These are phyloP conservation scores for Neomonachus schauinslandi DNA, from an alignment of 2,113 vertebrate genomes.

Conservation along the genomic window DNA sequence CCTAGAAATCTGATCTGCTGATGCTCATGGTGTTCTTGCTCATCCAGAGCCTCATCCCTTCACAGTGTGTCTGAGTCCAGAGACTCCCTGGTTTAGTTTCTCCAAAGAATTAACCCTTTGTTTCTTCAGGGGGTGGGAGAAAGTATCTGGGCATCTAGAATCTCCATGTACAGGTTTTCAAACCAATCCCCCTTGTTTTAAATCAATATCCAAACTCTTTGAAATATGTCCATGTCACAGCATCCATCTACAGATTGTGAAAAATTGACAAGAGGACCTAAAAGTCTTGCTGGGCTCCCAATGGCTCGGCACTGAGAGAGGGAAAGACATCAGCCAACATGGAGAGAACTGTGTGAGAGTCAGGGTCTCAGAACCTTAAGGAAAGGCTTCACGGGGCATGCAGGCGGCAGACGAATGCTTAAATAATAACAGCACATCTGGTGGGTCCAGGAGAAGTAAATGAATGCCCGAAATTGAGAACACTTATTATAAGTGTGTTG, in stretches of 20 bases:
- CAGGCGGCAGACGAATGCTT: background rate
- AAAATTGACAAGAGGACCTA: background rate
- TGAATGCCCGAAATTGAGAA: background rate
- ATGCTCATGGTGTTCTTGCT: background rate
- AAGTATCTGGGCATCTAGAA: background rate
- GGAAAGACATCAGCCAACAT: background rate
- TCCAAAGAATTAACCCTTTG: background rate
- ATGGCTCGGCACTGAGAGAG: background rate
- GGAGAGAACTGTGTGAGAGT: too few relatives aligned
- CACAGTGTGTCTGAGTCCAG: background rate
- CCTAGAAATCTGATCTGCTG: rapidly evolving
- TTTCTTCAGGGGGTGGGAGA: background rate
- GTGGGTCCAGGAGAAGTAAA: background rate
- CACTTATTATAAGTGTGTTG: background rate
- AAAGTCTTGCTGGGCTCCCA: background rate
- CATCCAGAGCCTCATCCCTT: rapidly evolving
- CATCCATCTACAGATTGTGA: background rate
- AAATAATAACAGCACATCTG: background rate
- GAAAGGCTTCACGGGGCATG: background rate
- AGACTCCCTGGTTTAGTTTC: background rate
- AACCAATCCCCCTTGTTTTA: background rate
- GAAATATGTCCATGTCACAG: background rate
- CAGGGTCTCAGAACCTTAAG: background rate
- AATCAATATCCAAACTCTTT: background rate
- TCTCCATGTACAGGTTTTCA: background rate